Evolutionary conservation across 2,113 vertebrate genomes (phyloP).

Genomic region (Poeciliopsis retropinna): DNA sequence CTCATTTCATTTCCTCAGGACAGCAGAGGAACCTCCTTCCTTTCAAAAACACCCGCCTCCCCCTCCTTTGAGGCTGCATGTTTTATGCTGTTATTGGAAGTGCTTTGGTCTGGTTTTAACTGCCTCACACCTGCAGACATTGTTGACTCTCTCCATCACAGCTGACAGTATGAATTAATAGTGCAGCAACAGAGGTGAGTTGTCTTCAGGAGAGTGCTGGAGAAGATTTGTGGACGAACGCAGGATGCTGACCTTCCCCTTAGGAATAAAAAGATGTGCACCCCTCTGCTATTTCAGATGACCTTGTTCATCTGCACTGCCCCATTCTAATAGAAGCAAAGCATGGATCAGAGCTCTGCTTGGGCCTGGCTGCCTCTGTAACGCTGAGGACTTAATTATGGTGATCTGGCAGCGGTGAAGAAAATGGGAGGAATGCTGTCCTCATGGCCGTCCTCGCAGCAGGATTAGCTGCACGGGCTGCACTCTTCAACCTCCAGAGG

Average conservation of each 20-base stretch:
- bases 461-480: slow-evolving; percentile 79
- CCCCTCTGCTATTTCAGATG: slow-evolving; percentile 5
- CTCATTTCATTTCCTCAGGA: slow-evolving; percentile 56
- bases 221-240: slow-evolving; percentile 53
- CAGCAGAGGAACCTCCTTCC: slow-evolving; percentile 46
- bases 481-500: slow-evolving; percentile 69
- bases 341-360: slow-evolving; percentile 60
- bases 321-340: slow-evolving; percentile 41
- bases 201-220: slow-evolving; percentile 20
- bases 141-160: slow-evolving; percentile 59
- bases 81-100: slow-evolving; percentile 67
- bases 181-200: slow-evolving; percentile 29
- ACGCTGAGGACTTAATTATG: slow-evolving; percentile 75
- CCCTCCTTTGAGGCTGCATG: slow-evolving; percentile 36
- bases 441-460: slow-evolving; percentile 74
- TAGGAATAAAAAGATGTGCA: slow-evolving; percentile 35
- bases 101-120: slow-evolving; percentile 67
- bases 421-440: slow-evolving; percentile 80
- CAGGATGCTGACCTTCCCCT: slow-evolving; percentile 31
- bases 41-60: slow-evolving; percentile 52
- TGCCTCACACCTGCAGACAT: slow-evolving; percentile 69
- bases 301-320: neutral
- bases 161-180: slow-evolving; percentile 52
- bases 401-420: slow-evolving; percentile 77
- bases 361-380: slow-evolving; percentile 49